These are phyloP conservation scores for Meloe dianella DNA, from an alignment of 2,888 invertebrate species.

Conservation along the genomic window DNA sequence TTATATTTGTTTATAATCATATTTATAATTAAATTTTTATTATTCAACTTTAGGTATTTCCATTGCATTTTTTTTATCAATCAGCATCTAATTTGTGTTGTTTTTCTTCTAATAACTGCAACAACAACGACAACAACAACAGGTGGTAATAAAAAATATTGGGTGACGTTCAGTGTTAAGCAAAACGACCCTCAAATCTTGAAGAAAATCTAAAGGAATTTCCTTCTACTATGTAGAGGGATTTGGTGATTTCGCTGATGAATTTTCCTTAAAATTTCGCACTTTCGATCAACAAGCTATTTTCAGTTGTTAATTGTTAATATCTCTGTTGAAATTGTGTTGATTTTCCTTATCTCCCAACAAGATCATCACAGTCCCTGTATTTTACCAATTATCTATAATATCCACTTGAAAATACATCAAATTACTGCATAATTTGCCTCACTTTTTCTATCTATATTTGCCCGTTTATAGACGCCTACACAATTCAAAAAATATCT, in stretches of 20 bases:
- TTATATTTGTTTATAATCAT: neutral
- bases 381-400: neutral
- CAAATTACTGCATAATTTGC: neutral
- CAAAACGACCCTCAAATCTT: too few relatives aligned
- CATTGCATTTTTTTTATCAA: neutral
- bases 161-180: too few relatives aligned
- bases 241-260: too few relatives aligned
- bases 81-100: neutral
- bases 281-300: neutral
- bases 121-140: neutral
- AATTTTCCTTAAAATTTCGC: neutral
- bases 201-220: too few relatives aligned
- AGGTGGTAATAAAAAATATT: too few relatives aligned
- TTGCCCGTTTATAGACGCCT: too few relatives aligned
- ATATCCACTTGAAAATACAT: neutral
- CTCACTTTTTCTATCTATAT: too few relatives aligned
- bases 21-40: conserved; percentile 1
- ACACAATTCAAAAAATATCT: too few relatives aligned
- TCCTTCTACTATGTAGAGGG: too few relatives aligned
- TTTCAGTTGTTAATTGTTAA: neutral
- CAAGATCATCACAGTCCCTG: neutral
- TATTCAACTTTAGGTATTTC: conserved; percentile 1
- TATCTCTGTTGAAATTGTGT: neutral
- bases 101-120: neutral
- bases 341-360: neutral